These are phyloP conservation scores for Lophura nycthemera DNA, from an alignment of 2,113 vertebrate genomes.

Conservation along the genomic window DNA sequence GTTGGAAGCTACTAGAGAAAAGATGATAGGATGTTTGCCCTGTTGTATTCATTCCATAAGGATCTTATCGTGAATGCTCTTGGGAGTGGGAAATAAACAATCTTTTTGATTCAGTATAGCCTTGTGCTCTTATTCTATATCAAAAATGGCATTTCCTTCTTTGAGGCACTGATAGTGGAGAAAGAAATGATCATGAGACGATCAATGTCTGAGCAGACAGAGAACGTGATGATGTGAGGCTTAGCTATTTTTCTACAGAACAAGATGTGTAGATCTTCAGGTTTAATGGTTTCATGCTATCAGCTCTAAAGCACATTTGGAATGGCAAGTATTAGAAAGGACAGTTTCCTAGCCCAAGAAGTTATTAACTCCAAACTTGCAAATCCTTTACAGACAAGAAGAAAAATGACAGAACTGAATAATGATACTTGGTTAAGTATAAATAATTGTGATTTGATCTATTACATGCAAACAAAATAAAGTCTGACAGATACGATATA, in stretches of 20 bases:
- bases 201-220: background rate
- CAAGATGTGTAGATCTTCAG: background rate
- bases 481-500: background rate
- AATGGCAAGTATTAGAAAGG: background rate
- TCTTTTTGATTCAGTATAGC: background rate
- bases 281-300: background rate
- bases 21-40: background rate
- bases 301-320: background rate
- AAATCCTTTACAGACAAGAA: background rate
- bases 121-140: background rate
- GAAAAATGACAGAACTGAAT: background rate
- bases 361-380: background rate
- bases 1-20: background rate
- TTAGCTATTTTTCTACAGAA: background rate
- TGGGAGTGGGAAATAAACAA: background rate
- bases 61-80: background rate
- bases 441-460: background rate
- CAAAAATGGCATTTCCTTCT: background rate
- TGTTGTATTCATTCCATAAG: background rate
- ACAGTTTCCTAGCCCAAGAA: background rate
- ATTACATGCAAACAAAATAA: background rate
- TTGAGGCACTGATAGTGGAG: background rate
- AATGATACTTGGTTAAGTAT: background rate
- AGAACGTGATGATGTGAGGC: background rate
- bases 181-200: background rate